Percentiles rank a stretch among this genome's conserved stretches.
Evolutionary conservation across 2,797 vertebrate species (phyloP).

Genomic region (Alca torda): DNA sequence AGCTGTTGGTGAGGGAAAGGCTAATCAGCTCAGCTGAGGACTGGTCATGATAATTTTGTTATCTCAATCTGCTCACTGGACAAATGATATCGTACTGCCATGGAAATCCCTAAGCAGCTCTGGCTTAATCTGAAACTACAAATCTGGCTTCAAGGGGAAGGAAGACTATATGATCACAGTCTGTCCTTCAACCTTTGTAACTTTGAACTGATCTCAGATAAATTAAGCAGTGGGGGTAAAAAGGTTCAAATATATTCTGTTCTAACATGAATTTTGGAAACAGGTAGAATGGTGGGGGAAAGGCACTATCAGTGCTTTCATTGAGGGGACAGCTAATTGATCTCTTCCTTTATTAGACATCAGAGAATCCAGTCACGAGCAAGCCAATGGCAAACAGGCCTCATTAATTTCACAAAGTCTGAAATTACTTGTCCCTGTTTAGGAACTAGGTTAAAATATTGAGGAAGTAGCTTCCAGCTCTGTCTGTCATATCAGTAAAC

Average conservation of each 20-base stretch:
- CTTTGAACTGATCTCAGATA: not conserved
- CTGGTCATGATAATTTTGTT: not conserved
- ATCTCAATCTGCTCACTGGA: not conserved
- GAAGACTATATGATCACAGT: not conserved
- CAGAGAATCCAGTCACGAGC: not conserved
- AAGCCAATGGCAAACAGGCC: not conserved
- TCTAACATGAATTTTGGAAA: not conserved
- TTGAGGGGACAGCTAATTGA: not conserved
- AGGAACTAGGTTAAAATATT: not conserved
- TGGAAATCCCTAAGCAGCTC: not conserved
- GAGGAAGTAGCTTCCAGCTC: not conserved
- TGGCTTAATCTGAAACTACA: not conserved
- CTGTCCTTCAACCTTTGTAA: conserved; percentile 8
- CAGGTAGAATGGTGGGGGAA: not conserved
- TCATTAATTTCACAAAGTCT: not conserved
- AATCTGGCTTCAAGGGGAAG: not conserved
- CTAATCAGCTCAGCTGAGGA: not conserved
- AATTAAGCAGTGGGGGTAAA: not conserved
- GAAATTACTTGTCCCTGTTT: not conserved
- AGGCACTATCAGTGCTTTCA: not conserved
- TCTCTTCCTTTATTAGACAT: not conserved
- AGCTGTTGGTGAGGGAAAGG: not conserved
- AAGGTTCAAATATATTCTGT: not conserved
- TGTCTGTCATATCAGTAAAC: not conserved
- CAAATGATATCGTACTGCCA: not conserved